Conservation (phyloP, 1,140 invertebrate species). For the Monomorium pharaonis region DNA sequence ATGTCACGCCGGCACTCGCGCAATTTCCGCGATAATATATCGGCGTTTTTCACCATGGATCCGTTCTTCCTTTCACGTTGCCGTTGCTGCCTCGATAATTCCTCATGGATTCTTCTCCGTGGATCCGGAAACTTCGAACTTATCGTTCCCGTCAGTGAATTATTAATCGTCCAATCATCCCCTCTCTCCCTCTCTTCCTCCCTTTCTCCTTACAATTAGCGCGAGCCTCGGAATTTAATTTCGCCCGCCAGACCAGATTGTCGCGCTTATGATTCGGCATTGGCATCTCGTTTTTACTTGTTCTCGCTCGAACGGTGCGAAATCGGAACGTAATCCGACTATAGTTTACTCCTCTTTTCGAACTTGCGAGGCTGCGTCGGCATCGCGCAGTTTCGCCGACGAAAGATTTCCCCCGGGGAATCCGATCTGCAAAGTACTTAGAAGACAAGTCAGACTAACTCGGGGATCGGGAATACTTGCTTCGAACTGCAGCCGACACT, state of each 20-base stretch:
- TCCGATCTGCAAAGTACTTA: constrained; percentile 46
- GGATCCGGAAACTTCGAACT: constrained; percentile 57
- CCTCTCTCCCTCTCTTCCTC: background rate
- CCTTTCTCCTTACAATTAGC: too few relatives aligned
- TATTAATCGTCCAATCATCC: constrained; percentile 63
- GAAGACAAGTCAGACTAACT: constrained; percentile 21
- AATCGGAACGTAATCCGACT: constrained; percentile 61
- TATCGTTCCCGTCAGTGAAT: constrained; percentile 45
- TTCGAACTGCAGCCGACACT: background rate
- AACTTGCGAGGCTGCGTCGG: constrained; percentile 36
- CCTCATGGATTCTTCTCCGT: constrained; percentile 39
- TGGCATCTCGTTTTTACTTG: constrained; percentile 40
- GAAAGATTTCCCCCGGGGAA: constrained; percentile 25
- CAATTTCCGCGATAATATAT: constrained; percentile 52
- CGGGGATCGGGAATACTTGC: background rate
- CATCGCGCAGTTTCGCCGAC: constrained; percentile 26
- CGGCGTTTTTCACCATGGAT: constrained; percentile 31
- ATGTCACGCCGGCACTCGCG: constrained; percentile 4
- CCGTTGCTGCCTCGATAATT: constrained; percentile 53
- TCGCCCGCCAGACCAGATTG: constrained; percentile 33
- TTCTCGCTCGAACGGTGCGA: background rate
- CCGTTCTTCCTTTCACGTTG: background rate
- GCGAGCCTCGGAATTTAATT: constrained; percentile 67
- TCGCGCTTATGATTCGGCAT: constrained; percentile 24
- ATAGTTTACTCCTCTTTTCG: constrained; percentile 66